These are phyloP conservation scores for Tragelaphus buxtoni DNA, from an alignment of 2,113 vertebrate species.

Conservation along the genomic window DNA sequence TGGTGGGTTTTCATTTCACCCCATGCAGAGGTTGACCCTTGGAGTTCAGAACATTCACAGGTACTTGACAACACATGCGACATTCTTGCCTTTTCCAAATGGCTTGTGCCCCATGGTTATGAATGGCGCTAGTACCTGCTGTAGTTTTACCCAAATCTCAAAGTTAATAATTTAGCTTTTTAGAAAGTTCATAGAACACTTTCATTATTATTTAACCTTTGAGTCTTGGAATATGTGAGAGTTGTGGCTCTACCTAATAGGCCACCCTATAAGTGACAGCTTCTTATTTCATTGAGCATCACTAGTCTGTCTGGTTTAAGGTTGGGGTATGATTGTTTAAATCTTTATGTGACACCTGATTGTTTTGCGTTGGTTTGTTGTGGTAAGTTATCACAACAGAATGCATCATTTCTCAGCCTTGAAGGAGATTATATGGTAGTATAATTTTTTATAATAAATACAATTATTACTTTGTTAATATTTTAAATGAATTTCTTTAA, in stretches of 20 bases:
- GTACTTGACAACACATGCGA: neutral
- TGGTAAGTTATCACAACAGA: neutral
- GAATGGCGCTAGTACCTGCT: neutral
- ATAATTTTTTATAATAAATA: neutral
- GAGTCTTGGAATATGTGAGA: neutral
- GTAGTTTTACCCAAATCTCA: neutral
- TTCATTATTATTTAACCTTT: conserved; percentile 46
- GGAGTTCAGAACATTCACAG: neutral
- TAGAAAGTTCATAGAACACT: conserved; percentile 16
- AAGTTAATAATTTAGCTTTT: conserved; percentile 46
- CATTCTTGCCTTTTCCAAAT: neutral
- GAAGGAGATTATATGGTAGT: neutral
- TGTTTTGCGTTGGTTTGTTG: neutral
- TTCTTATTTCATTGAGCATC: neutral
- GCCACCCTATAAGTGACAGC: neutral
- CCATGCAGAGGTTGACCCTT: conserved; percentile 36
- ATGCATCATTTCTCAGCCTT: neutral
- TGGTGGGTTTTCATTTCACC: neutral
- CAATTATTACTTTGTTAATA: neutral
- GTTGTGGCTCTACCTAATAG: neutral
- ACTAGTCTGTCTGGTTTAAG: neutral
- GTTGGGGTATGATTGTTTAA: neutral
- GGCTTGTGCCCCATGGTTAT: neutral
- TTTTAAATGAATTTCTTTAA: conserved; percentile 29
- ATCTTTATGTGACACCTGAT: neutral